These are phyloP conservation scores for Hirtodrosophila duncani DNA, from an alignment of 2,888 invertebrate species.

Conservation along the genomic window DNA sequence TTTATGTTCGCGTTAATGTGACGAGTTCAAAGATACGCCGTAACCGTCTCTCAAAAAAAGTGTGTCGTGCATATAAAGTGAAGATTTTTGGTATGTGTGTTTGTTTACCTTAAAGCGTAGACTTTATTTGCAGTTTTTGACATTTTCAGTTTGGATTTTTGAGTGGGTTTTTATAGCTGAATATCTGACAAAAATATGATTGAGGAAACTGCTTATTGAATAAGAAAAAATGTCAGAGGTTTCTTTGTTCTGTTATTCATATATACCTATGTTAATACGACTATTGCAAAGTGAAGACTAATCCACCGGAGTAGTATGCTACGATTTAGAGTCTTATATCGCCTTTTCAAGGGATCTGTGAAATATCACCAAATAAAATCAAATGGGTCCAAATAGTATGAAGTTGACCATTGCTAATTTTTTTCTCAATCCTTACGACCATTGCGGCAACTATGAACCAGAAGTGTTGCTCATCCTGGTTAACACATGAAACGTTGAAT, in stretches of 20 bases:
- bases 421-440: too few relatives aligned
- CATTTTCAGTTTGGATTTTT: constrained; percentile 42
- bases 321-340: too few relatives aligned
- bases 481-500: too few relatives aligned
- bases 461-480: too few relatives aligned
- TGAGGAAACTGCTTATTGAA: constrained; percentile 15
- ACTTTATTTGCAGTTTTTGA: constrained; percentile 42
- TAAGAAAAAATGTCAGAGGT: constrained; percentile 26
- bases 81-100: constrained; percentile 20
- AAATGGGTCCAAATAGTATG: too few relatives aligned
- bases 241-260: neutral
- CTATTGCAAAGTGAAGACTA: neutral
- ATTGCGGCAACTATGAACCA: too few relatives aligned
- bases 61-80: constrained; percentile 61
- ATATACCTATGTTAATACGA: neutral
- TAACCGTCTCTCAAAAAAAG: too few relatives aligned
- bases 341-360: too few relatives aligned
- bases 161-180: constrained; percentile 32
- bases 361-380: too few relatives aligned
- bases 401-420: too few relatives aligned
- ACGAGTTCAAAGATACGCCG: constrained; percentile 17
- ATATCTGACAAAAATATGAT: constrained; percentile 46
- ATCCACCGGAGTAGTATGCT: too few relatives aligned
- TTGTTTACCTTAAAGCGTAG: constrained; percentile 13
- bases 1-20: neutral